These are phyloP conservation scores for Sisor rabdophorus DNA, from an alignment of 2,113 vertebrate species.

Conservation along the genomic window DNA sequence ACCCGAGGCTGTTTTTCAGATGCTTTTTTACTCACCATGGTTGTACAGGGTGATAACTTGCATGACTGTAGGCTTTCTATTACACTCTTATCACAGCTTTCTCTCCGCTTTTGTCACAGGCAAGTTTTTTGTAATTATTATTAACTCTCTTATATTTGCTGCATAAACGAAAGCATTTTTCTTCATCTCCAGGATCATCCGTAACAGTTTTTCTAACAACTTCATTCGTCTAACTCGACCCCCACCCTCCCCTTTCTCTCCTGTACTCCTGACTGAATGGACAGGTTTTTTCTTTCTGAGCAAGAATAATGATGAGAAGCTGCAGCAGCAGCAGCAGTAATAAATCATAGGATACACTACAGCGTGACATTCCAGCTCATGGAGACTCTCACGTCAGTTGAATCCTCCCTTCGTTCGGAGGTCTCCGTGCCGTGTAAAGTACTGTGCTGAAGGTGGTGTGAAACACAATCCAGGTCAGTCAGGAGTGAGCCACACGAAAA, in stretches of 20 bases:
- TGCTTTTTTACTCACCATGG: no score
- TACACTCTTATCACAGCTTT: no score
- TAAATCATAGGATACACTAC: slow-evolving; percentile 17
- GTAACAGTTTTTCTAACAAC: no score
- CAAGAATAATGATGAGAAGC: neutral
- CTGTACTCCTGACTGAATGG: slow-evolving; percentile 19
- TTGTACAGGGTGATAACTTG: no score
- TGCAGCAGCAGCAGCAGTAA: neutral
- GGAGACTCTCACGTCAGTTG: neutral
- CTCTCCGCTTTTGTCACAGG: no score
- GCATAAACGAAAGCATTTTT: no score
- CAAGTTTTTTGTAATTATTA: no score
- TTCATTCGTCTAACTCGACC: no score
- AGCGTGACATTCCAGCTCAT: neutral
- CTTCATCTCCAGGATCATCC: no score
- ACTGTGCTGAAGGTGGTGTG: neutral
- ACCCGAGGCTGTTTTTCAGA: no score
- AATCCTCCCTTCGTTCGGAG: neutral
- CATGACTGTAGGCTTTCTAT: no score
- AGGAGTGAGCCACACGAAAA: neutral
- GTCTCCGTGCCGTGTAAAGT: neutral
- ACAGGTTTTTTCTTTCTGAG: slow-evolving; percentile 3
- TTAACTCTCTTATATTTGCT: no score
- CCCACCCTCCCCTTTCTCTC: neutral
- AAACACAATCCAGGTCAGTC: neutral